Base-by-base conservation (phyloP, 2,888 invertebrate genomes). In the Tetragonula carbonaria region DNA sequence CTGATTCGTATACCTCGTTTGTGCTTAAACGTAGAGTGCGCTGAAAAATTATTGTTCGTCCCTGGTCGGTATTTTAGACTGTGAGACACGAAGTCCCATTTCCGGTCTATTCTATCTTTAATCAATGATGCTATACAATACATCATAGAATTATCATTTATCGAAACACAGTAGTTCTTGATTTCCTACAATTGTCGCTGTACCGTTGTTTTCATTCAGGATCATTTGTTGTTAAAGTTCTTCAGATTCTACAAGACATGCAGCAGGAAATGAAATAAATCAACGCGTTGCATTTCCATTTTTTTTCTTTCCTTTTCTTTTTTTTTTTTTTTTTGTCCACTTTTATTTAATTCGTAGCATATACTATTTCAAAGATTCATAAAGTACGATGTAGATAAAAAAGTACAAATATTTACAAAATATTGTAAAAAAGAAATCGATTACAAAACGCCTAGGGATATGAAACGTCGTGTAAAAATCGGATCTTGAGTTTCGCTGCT, bases 361-460 rank as follows among this genome's bases (percentile, higher is more conserved):
- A 90, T 91, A 90, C 88, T 87, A 88, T 91, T 85, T 86, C 86
- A 88, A 86, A 90, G 87, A 90, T 91, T 88, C 78, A 86, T 89
- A 91, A 45, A 91, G 90, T 91, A 91, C 89, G 88, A 89, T 84
- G 87, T 89, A 88, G 88, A 89, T 91, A 93, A 93, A 93, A 93
- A 93, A 93, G 92, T 93, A 93, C 91, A 93, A 93, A 93, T 93
- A 93, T 93, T 93, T 93, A 93, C 93, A 93, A 92, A 93, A 93
- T 93, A 91, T 90, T 90, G 88, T 90, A 87, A 88, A 90, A 91
- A 90, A 86, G 86, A 89, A 88, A 90, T 83, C 71, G 86, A 87
- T 89, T 89, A 82, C 84, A 85, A 87, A 83, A 85, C 82, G 86
- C 77, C 82, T 86, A 87, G 83, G 87, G 90, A 90, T 90, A 88